A percentile compares a stretch with the other conserved stretches of the same genome.
phyloP scores from a whole-genome alignment of 2,888 invertebrate species.

The Phasia obesa region DNA sequence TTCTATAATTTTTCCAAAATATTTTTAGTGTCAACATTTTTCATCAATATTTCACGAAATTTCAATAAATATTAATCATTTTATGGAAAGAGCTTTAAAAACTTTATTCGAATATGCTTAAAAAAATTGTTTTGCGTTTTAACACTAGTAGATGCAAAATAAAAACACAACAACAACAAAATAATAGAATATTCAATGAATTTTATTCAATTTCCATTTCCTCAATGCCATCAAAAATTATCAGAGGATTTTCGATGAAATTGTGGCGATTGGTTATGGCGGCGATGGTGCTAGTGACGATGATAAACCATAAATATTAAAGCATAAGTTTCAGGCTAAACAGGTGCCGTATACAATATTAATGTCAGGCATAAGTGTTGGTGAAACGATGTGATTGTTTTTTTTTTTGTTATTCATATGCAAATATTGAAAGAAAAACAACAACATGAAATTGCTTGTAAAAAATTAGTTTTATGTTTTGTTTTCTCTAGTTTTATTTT shows the following conservation, averaged over 20 bases:
- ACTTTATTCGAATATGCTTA: constrained; percentile 18
- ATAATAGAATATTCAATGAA: constrained; percentile 59
- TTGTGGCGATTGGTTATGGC: constrained; percentile 11
- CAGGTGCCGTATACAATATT: constrained; percentile 33
- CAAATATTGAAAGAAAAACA: constrained; percentile 45
- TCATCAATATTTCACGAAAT: constrained; percentile 15
- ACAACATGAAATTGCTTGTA: constrained; percentile 63
- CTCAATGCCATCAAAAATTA: constrained; percentile 50
- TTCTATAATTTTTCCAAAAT: neutral
- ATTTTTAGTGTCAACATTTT: neutral
- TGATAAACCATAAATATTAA: constrained; percentile 43
- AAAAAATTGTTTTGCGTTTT: constrained; percentile 15
- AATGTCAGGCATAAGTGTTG: constrained; percentile 14
- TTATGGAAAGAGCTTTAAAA: constrained; percentile 33
- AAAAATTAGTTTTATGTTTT: constrained; percentile 56
- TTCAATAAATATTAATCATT: constrained; percentile 34
- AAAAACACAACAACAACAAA: constrained; percentile 17
- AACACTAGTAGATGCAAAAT: neutral
- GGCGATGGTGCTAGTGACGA: neutral
- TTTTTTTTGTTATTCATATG: neutral
- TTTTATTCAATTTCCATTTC: constrained; percentile 42
- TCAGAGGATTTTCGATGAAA: constrained; percentile 25
- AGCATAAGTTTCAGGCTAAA: constrained; percentile 48
- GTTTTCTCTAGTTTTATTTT: too few relatives aligned
- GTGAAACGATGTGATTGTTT: constrained; percentile 5